Base-by-base conservation (phyloP, 2,113 vertebrate genomes). In the Aythya baeri region DNA sequence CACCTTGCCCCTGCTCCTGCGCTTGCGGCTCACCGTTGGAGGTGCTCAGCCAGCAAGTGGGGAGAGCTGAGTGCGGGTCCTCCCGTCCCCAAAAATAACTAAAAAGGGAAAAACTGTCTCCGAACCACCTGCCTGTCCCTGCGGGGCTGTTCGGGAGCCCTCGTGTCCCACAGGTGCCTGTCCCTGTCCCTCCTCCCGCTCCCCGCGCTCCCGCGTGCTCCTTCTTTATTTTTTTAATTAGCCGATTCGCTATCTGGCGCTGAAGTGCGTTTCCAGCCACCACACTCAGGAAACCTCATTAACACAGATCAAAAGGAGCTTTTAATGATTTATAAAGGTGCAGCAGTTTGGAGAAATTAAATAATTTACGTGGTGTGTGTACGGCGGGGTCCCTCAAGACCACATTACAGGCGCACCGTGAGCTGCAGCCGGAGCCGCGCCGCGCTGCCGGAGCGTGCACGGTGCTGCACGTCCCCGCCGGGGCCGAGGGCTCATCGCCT, bases 291-390 rank as follows among this genome's bases (percentile, higher is more conserved):
- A 97, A 97, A 97, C 98, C 98, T 98, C 97, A 98, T 98, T 98
- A 98, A 97, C 96, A 96, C 95, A 98, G 98, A 98, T 98, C 98
- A 98, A 98, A 98, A 98, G 97, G 97, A 97, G 97, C 96, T 86
- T 97, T 98, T 96, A 98, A 98, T 98, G 97, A 98, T 98, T 97
- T 97, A 98, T 98, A 97, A 97, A 97, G 95, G 96, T 98, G 98
- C 98, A 94, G 98, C 97, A 97, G 98, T 98, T 98, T 98, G 97
- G 96, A 97, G 96, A 98, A 98, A 98, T 98, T 97, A 97, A 98
- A 98, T 98, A 98, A 98, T 98, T 98, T 97, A 98, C 96, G 97
- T 97, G 96, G 86, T 73, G 96, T 94, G 95, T 91, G 96, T 95
- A 91, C 49, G 80, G 85, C 17, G 27, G 81, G 81, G 88, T 86